Percentiles rank a stretch among this genome's conserved stretches.
These are phyloP conservation scores for Serripes groenlandicus DNA, from an alignment of 2,888 invertebrate species.

Conservation along the genomic window DNA sequence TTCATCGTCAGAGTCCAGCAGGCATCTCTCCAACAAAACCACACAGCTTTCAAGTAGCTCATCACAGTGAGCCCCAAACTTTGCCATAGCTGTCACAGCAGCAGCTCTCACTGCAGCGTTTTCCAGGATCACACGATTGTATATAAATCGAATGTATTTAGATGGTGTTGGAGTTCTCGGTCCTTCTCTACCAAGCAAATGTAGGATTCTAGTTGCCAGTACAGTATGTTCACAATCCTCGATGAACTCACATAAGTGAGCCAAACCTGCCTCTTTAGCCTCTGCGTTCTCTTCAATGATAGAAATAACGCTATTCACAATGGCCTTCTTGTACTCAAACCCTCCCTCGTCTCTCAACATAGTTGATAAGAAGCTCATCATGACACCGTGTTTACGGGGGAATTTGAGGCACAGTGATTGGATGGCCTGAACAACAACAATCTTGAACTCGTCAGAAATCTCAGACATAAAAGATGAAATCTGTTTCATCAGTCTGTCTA, in stretches of 20 bases:
- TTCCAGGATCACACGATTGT: conserved; percentile 96
- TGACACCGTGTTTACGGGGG: conserved; percentile 97
- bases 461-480: conserved; percentile 99
- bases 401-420: conserved; percentile 90
- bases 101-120: conserved; percentile 98
- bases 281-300: conserved; percentile 99
- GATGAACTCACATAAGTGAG: conserved; percentile 99
- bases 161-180: conserved; percentile 98
- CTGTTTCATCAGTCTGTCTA: conserved; percentile 99
- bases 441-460: conserved; percentile 99
- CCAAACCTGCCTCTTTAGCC: conserved; percentile 96
- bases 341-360: conserved; percentile 99
- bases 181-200: conserved; percentile 98
- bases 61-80: conserved; percentile 98
- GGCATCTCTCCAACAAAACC: conserved; percentile 88
- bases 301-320: conserved; percentile 98
- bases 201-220: conserved; percentile 97
- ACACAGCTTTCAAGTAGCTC: conserved; percentile 94
- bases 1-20: conserved; percentile 99
- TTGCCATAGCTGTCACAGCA: conserved; percentile 98
- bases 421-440: conserved; percentile 97
- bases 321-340: conserved; percentile 98
- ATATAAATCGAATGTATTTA: conserved; percentile 90
- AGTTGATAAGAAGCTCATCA: conserved; percentile 98
- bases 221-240: conserved; percentile 99